Evolutionary conservation across 1,140 invertebrate genomes (phyloP), one percentile per base, ranked within the genome.

Genomic region (Antheraea mylitta): DNA sequence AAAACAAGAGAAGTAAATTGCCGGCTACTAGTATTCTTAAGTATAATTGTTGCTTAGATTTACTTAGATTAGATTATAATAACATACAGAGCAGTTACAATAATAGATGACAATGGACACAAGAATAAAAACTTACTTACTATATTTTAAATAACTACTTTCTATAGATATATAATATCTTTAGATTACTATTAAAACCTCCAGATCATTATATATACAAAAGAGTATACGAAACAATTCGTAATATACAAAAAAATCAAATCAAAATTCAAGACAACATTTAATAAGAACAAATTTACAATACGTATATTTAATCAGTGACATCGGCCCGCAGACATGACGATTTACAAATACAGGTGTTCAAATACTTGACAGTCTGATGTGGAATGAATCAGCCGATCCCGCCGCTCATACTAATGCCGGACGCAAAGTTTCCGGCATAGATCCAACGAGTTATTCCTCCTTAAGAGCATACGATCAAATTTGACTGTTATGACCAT

Each of bases 401-500:
- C 65, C 64, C 58, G 77, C 68, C 64, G 60, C 60, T 61, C 82
- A 86, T 86, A 86, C 80, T 82, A 82, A 82, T 82, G 74, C 58
- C 60, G 30, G 8, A 42, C 36, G 68, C 61, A 69, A 82, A 70
- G 75, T 79, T 86, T 84, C 83, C 80, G 82, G 80, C 76, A 77
- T 67, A 75, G 72, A 77, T 72, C 69, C 67, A 68, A 61, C 16
- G 70, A 48, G 68, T 58, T 68, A 70, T 64, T 67, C 16, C 38
- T 36, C 45, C 63, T 10, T 18, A 45, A 81, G 74, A 81, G 75
- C 38, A 70, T 69, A 71, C 68, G 71, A 75, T 77, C 72, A 83
- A 84, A 80, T 83, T 81, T 82, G 81, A 85, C 78, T 77, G 73
- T 82, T 80, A 83, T 78, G 81, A 84, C 72, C 77, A 72, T 71